Conservation (phyloP, 2,113 vertebrate species). For the Taxidea taxus region DNA sequence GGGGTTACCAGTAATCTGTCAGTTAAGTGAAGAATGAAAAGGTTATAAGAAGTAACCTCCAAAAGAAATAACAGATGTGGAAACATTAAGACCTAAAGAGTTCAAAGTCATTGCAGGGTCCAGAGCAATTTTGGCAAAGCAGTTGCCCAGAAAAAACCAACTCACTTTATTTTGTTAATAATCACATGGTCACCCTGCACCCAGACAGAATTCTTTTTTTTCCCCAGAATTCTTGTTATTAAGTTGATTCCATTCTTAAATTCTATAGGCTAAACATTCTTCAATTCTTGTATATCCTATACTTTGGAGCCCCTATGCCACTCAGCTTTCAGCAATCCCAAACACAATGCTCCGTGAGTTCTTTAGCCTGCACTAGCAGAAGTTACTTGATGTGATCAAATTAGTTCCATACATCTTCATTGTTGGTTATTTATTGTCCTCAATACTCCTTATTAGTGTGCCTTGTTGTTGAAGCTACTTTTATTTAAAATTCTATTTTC, state of each 20-base stretch:
- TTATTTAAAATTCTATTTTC: conserved; percentile 4
- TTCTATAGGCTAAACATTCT: not conserved
- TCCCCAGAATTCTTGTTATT: not conserved
- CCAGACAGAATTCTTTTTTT: not conserved
- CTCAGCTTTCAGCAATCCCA: not conserved
- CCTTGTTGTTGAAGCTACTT: not conserved
- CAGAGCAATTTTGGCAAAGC: not conserved
- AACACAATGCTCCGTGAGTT: not conserved
- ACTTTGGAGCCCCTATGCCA: not conserved
- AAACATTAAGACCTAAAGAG: not conserved
- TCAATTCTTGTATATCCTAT: not conserved
- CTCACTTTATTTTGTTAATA: not conserved
- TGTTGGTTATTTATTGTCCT: not conserved
- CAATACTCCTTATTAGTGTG: not conserved
- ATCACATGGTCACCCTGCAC: not conserved
- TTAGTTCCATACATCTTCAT: not conserved
- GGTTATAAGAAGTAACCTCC: not conserved
- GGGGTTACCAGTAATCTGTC: not conserved
- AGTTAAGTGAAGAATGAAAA: not conserved
- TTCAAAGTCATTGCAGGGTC: not conserved
- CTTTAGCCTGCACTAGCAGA: not conserved
- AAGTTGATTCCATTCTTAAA: not conserved
- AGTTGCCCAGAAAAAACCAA: not conserved
- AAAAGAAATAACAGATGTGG: not conserved
- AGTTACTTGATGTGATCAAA: not conserved